Evolutionary conservation across 1,140 invertebrate species (phyloP), one percentile per base, ranked within the genome.

Genomic region (Gonioctena quinquepunctata): DNA sequence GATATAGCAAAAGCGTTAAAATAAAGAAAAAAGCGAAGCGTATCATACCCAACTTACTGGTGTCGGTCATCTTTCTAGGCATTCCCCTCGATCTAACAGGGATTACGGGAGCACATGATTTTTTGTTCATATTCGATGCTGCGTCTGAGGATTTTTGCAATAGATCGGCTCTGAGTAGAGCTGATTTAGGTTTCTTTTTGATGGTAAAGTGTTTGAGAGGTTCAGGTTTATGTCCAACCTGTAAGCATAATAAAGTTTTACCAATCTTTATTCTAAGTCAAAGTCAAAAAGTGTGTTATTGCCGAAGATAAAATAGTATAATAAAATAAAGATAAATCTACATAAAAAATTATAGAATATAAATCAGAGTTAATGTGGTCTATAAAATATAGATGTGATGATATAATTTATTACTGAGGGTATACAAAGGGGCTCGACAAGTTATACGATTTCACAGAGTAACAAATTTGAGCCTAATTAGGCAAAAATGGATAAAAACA

Each of bases 11-110:
- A 64, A 49, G 62, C 62, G 49, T 54, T 13, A 69, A 61, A 61
- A 26, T 6, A 63, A 64, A 23, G 25, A 60, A 56, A n/a, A 42
- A 48, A 60, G 25, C 54, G 52, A 48, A 33, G 22, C 27, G 22
- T 54, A 57, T 56, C 48, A 61, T 48, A 61, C n/a, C 27, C 42
- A 50, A 18, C 86, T 89, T 87, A 96, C 94, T 95, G 70, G 94
- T 94, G 83, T 98, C 96, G 77, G 95, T 96, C 94, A 98, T 96
- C 88, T 96, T 97, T 71, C 96, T 89, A 5, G 95, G 95, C 93
- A 98, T 96, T 75, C 96, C 96, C 80, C 96, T 87, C 42, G 94
- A 95, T 78, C 95, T 86, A 0, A 97, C 90, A 25, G 96, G 96
- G 62, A 98, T 93, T 11, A 95, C 95, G 0, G 94, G 93, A 1